Base-by-base conservation (phyloP, 2,113 vertebrate genomes). In the Lynx canadensis region DNA sequence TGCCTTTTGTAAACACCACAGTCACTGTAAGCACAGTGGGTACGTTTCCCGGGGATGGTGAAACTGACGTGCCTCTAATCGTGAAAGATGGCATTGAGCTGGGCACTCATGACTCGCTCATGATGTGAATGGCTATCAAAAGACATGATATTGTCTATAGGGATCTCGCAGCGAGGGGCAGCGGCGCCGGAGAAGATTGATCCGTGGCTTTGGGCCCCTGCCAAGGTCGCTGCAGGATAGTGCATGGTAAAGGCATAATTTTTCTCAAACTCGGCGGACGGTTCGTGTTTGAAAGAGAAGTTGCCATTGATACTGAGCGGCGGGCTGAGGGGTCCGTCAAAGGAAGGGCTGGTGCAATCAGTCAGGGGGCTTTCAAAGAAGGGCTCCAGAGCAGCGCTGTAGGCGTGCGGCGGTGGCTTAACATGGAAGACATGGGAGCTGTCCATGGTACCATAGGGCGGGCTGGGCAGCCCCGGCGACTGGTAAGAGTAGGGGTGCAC, bases 261-360 rank as follows among this genome's bases (percentile, higher is more conserved):
- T 98, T 99, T 99, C 97, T 99, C 99, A 97, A 99, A 99, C 74
- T 99, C 99, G 14, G 98, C 73, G 95, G 98, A 97, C 96, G 99
- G 98, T 97, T 99, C 99, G 60, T 99, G 99, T 98, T 99, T 99
- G 99, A 99, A 99, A 97, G 99, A 99, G 99, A 99, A 99, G 99
- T 99, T 99, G 94, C 99, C 99, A 63, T 99, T 99, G 98, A 99
- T 99, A 99, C 99, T 99, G 94, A 99, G 99, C 4, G 99, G 99
- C 1, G 99, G 99, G 97, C 99, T 99, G 94, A 99, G 99, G 1
- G 99, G 99, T 41, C 99, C 99, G 98, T 99, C 99, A 74, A 99
- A 99, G 25, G 99, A 98, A 5, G 99, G 99, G 94, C 99, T 99
- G 91, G 99, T 98, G 98, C 99, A 99, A 65, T 99, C 99, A 4